phyloP scores from a whole-genome alignment of 1,140 invertebrate species.

The Papilio aristodemus region DNA sequence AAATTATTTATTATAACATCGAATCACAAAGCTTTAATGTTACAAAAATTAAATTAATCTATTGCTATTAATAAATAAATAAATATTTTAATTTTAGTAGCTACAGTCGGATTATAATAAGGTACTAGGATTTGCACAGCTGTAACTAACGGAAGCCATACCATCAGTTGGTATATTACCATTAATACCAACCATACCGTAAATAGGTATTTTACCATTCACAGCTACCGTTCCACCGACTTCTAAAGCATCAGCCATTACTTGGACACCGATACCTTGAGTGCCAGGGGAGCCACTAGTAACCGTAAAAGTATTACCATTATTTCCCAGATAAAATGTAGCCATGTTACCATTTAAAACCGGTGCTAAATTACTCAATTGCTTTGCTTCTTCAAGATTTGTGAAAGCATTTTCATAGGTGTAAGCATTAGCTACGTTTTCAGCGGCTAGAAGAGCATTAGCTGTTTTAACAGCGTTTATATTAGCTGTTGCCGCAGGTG shows the following conservation, averaged over 20 bases:
- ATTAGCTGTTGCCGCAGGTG: conserved; percentile 30
- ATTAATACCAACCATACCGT: conserved; percentile 54
- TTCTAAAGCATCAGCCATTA: conserved; percentile 60
- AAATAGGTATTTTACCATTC: conserved; percentile 59
- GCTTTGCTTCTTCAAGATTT: conserved; percentile 8
- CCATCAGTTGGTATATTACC: conserved; percentile 59
- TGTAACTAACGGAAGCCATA: conserved; percentile 52
- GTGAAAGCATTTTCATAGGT: not conserved
- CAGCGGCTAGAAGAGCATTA: conserved; percentile 28
- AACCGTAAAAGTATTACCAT: conserved; percentile 47
- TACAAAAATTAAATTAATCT: conserved; percentile 13
- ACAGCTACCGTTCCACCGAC: conserved; percentile 56
- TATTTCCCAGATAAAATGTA: conserved; percentile 51
- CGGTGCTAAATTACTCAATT: conserved; percentile 27
- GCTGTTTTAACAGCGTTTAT: conserved; percentile 25
- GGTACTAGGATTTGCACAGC: conserved; percentile 41
- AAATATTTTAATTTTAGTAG: conserved; percentile 18
- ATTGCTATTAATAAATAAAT: conserved; percentile 35
- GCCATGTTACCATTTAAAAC: conserved; percentile 49
- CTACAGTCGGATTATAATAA: conserved; percentile 30
- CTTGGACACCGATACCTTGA: conserved; percentile 52
- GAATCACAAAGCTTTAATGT: not conserved
- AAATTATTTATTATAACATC: conserved; percentile 14
- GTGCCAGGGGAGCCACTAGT: conserved; percentile 45
- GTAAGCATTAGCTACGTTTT: conserved; percentile 33